These are phyloP conservation scores for Sphaeramia orbicularis DNA, from an alignment of 2,797 vertebrate species.

Conservation along the genomic window DNA sequence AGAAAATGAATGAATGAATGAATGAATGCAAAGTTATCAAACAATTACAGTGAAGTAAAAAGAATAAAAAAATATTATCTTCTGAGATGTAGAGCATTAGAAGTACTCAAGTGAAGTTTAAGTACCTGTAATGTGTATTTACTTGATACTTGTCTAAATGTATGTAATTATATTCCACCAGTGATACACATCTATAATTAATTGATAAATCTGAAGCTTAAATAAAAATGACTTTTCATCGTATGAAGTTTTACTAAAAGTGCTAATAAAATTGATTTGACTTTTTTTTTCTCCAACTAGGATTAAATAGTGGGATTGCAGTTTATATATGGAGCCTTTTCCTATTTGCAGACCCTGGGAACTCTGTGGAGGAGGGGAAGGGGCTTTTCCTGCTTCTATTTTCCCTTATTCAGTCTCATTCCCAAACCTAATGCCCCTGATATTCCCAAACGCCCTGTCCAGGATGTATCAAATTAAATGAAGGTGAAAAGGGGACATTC, in stretches of 20 bases:
- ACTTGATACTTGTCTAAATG: no score
- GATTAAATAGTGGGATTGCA: neutral
- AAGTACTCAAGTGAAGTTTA: no score
- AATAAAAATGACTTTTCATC: neutral
- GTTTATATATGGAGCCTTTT: slow-evolving; percentile 15
- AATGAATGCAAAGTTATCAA: no score
- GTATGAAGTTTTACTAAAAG: neutral
- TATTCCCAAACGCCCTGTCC: slow-evolving; percentile 69
- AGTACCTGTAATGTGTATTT: no score
- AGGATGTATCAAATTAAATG: slow-evolving; percentile 75
- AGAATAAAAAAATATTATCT: no score
- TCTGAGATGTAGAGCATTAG: no score
- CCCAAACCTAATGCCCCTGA: slow-evolving; percentile 55
- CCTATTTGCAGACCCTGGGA: slow-evolving; percentile 57
- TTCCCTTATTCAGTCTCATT: slow-evolving; percentile 54
- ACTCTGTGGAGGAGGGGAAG: slow-evolving; percentile 47
- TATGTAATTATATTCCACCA: neutral
- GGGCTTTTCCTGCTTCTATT: slow-evolving; percentile 61
- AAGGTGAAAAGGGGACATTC: slow-evolving; percentile 62
- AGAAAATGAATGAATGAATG: no score
- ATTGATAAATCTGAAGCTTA: neutral
- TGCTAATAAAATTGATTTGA: neutral
- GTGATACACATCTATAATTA: neutral
- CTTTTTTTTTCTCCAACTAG: no score
- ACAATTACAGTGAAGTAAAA: no score